These are phyloP conservation scores for Enteromius paludinosus DNA, from an alignment of 2,797 vertebrate species.

Conservation along the genomic window DNA sequence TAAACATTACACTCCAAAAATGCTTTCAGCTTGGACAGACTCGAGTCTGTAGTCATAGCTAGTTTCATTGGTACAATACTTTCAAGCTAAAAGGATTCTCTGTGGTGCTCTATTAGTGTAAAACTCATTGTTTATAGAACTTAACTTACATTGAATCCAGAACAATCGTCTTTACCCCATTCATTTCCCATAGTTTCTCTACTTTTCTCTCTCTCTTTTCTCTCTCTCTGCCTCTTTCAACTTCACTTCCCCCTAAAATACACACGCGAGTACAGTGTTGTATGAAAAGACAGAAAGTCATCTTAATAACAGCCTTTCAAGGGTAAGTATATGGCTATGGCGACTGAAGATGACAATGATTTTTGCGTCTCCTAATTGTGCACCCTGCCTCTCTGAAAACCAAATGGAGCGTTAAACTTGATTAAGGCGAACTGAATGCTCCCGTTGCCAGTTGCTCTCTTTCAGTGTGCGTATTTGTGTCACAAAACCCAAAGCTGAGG, in stretches of 20 bases:
- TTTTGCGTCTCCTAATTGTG: slow-evolving; percentile 59
- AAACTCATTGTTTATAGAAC: slow-evolving; percentile 7
- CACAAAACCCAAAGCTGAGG: slow-evolving; percentile 39
- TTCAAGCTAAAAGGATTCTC: neutral
- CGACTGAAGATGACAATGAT: slow-evolving; percentile 67
- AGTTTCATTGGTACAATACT: neutral
- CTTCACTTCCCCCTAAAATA: slow-evolving; percentile 46
- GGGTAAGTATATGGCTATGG: slow-evolving; percentile 64
- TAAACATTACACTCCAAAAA: neutral
- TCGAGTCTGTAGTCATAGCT: neutral
- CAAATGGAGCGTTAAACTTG: slow-evolving; percentile 76
- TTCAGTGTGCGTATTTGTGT: slow-evolving; percentile 37
- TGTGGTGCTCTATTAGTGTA: neutral
- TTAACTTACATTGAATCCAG: slow-evolving; percentile 13
- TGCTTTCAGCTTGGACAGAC: neutral
- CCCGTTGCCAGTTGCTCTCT: slow-evolving; percentile 52
- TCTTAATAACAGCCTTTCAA: slow-evolving; percentile 77
- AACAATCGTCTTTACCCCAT: slow-evolving; percentile 40
- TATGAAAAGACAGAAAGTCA: slow-evolving; percentile 62
- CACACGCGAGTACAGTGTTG: neutral
- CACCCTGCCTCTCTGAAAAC: slow-evolving; percentile 53
- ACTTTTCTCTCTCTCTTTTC: slow-evolving; percentile 36
- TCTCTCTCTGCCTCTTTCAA: slow-evolving; percentile 41
- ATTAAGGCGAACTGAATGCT: slow-evolving; percentile 69
- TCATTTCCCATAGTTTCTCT: slow-evolving; percentile 42